Conservation (phyloP, 2,113 vertebrate genomes). For the Protomyctophum bolini region DNA sequence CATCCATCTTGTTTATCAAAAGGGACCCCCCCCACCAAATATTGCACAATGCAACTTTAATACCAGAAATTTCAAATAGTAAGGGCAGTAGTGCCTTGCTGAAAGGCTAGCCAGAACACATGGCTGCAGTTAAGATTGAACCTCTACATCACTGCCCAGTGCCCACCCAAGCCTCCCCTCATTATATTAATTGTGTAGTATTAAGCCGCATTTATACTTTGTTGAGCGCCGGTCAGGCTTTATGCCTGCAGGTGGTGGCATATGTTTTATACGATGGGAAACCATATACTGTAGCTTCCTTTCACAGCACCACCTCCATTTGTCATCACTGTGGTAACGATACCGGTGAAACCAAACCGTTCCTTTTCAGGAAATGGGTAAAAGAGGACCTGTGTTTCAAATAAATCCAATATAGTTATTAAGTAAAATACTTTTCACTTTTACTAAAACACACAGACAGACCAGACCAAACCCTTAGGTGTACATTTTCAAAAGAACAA, state of each 20-base stretch:
- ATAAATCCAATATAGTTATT: not conserved
- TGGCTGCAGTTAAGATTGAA: no score
- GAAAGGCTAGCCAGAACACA: no score
- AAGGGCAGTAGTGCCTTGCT: no score
- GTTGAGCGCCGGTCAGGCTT: slow-evolving; percentile 4
- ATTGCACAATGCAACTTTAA: no score
- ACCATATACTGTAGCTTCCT: slow-evolving; percentile 67
- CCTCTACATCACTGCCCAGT: no score
- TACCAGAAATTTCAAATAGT: no score
- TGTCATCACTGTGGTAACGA: slow-evolving; percentile 72
- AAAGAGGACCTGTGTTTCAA: not conserved
- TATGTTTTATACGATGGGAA: slow-evolving; percentile 78
- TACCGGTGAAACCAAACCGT: slow-evolving; percentile 34
- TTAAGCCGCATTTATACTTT: not conserved
- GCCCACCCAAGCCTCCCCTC: no score
- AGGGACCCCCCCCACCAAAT: no score
- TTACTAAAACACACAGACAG: not conserved
- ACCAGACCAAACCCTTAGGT: no score
- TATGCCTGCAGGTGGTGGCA: slow-evolving; percentile 55
- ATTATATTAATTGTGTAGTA: not conserved
- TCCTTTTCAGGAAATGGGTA: not conserved
- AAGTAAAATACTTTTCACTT: not conserved
- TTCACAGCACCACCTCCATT: slow-evolving; percentile 70
- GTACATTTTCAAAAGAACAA: no score
- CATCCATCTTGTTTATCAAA: no score